Base-by-base conservation (phyloP, 2,797 vertebrate species). In the Sebastes matsubarae region DNA sequence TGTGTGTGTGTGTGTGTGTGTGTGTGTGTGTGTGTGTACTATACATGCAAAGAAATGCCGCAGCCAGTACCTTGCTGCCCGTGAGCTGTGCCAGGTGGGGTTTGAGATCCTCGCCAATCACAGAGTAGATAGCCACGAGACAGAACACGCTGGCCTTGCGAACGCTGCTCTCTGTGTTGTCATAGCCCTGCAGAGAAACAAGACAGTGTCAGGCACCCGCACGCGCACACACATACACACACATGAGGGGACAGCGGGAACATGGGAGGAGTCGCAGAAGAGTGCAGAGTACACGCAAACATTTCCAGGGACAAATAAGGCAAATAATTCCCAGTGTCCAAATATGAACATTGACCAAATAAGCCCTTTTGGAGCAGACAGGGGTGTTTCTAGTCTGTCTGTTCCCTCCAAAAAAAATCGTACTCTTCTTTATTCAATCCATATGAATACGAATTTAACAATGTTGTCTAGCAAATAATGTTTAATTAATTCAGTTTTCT, bases 111-210 rank as follows among this genome's bases (percentile, higher is more conserved):
- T 99, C 98, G 80, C 98, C 98, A 82, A 99, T 99, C 91, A 99
- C 98, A 13, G 98, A 99, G 94, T 99, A 99, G 94, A 99, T 98
- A 24, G 98, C 98, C 89, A 99, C 98, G 54, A 99, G 93, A 89
- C 98, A 99, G 94, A 99, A 99, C 32, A 99, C 98, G 3, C 98
- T 99, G 92, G 98, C 98, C 95, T 99, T 99, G 75, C 98, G 97
- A 87, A 99, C 98, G 3, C 98, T 99, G 93, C 98, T 99, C 93
- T 99, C 98, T 0, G 98, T 99, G 92, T 99, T 99, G 92, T 99
- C 98, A 12, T 99, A 99, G 88, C 98, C 98, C 98, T 99, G 83
- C 14, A 24, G 72, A 83, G 80, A 94, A 13, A 83, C 3, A 6
- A 59, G 30, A 46, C 55, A 76, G 58, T 86, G 80, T 84, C 72